Percentiles rank a stretch among this genome's conserved stretches.
phyloP scores from a whole-genome alignment of 2,113 vertebrate genomes.

The Triplophysa dalaica region DNA sequence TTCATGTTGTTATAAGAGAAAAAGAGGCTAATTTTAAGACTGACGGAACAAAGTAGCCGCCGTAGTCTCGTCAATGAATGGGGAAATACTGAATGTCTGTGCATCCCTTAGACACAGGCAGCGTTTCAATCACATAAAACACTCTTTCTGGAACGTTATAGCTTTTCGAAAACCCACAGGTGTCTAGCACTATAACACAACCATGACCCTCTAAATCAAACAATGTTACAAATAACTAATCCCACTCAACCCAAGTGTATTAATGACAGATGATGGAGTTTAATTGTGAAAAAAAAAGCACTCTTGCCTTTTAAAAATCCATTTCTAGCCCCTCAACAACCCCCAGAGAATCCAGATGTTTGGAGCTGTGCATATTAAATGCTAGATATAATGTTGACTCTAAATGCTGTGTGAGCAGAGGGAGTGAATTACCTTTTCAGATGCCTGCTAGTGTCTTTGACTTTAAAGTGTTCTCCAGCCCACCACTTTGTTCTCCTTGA shows the following conservation, averaged over 20 bases:
- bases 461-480: slow-evolving; percentile 54
- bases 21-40: too few relatives aligned
- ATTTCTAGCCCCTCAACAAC: slow-evolving; percentile 29
- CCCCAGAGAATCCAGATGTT: slow-evolving; percentile 65
- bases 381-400: slow-evolving; percentile 54
- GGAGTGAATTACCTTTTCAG: slow-evolving; percentile 62
- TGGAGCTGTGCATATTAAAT: slow-evolving; percentile 55
- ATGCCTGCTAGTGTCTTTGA: slow-evolving; percentile 57
- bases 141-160: not conserved
- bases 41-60: too few relatives aligned
- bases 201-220: not conserved
- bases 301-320: not conserved
- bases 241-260: slow-evolving; percentile 11
- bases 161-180: not conserved
- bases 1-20: too few relatives aligned
- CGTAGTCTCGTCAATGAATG: too few relatives aligned
- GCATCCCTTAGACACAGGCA: not conserved
- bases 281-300: not conserved
- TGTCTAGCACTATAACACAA: not conserved
- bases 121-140: not conserved
- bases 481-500: slow-evolving; percentile 60
- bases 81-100: not conserved
- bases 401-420: slow-evolving; percentile 49
- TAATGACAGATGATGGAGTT: slow-evolving; percentile 29
- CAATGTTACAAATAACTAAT: slow-evolving; percentile 16